Evolutionary conservation across 2,888 invertebrate species (phyloP), one percentile per base, ranked within the genome.

Genomic region (Lasioglossum oenotherae): DNA sequence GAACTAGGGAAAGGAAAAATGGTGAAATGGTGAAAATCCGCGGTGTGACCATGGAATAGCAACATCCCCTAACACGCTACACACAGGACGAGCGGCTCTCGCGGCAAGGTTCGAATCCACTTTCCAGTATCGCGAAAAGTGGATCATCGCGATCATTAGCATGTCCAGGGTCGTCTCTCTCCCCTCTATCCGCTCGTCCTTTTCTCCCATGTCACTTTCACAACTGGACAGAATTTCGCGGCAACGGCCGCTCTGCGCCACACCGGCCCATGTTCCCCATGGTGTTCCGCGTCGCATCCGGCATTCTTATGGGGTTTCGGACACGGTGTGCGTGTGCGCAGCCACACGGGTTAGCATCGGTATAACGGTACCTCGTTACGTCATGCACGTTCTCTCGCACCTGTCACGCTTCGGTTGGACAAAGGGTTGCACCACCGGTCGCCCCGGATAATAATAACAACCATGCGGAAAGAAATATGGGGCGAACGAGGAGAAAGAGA

Each of bases 291-390:
- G 31, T 74, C 82, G 81, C 84, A 79, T 75, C 83, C 73, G 87
- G 83, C 88, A 91, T 92, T 90, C 91, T 93, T 93, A 88, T 88
- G 88, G 92, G 90, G 93, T 92, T 94, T 93, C 92, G 87, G 85
- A 4, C 89, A n/a, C 57, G 85, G 82, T 89, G 90, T 81, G 87
- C 81, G 85, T 80, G 64, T 4, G 57, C 57, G 84, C 85, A 82
- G 12, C 71, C 85, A 69, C 85, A 69, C 74, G 38, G 49, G 57
- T 57, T 57, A 3, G 10, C 10, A 6, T 57, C 57, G 57, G 71
- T 81, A 89, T 94, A 94, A 94, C 94, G 94, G 94, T 93, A 93
- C 92, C 69, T 83, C 67, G 89, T 94, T 93, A 93, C 94, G 94
- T 94, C 94, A 94, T 89, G 85, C 46, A 46, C 76, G 86, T 67